Conservation (phyloP, 2,888 invertebrate genomes). For the Antheraea assamensis region DNA sequence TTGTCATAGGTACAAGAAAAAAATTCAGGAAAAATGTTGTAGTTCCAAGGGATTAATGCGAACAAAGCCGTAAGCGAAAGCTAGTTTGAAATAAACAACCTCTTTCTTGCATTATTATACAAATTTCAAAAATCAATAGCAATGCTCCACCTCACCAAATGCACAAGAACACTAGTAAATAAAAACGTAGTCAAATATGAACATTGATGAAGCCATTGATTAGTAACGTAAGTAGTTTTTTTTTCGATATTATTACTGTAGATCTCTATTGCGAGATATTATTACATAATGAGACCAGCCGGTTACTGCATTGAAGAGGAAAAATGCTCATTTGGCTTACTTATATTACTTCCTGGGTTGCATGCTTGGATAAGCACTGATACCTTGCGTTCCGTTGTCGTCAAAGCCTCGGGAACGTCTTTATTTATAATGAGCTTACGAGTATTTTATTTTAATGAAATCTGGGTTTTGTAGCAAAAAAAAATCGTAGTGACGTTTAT, state of each 20-base stretch:
- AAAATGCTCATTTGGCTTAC: slow-evolving; percentile 65
- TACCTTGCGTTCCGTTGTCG: slow-evolving; percentile 30
- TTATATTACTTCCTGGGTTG: slow-evolving; percentile 46
- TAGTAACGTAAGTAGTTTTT: background rate
- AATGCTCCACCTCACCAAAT: background rate
- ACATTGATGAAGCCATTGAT: background rate
- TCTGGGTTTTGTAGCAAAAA: background rate
- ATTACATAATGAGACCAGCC: slow-evolving; percentile 32
- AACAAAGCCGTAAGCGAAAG: too few relatives aligned
- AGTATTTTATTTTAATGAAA: slow-evolving; percentile 26
- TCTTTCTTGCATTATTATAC: too few relatives aligned
- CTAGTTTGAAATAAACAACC: too few relatives aligned
- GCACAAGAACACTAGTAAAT: background rate
- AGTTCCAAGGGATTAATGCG: too few relatives aligned
- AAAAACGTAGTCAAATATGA: background rate
- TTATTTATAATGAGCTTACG: slow-evolving; percentile 41
- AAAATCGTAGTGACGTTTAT: background rate
- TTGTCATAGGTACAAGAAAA: too few relatives aligned
- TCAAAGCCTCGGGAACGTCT: slow-evolving; percentile 29
- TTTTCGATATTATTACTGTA: background rate
- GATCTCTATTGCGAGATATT: slow-evolving; percentile 1
- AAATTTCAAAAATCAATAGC: too few relatives aligned
- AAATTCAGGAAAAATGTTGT: too few relatives aligned
- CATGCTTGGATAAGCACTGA: slow-evolving; percentile 43
- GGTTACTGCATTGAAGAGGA: slow-evolving; percentile 47